Base-by-base conservation (phyloP, 2,797 vertebrate species). In the Pterois miles region DNA sequence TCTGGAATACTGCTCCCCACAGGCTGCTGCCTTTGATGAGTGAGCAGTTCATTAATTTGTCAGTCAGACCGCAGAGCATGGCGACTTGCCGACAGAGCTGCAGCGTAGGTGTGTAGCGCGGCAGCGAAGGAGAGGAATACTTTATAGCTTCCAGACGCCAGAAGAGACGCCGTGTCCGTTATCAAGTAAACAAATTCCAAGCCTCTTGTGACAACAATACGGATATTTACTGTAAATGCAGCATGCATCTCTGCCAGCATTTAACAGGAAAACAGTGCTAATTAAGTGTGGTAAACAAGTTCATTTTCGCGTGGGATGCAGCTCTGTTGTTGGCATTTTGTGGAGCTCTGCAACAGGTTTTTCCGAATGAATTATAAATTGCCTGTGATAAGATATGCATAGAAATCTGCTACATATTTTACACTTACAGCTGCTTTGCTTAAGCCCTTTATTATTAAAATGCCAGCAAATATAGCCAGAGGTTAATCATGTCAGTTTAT, bases 41-140 rank as follows among this genome's bases (percentile, higher is more conserved):
- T 13, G 78, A 76, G 80, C 72, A 54, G 75, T 87, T 68, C 52
- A 76, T 86, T 89, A 87, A 88, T 84, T 71, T 88, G 62, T 36
- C 77, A 18, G 65, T 74, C 52, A 40, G 53, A 40, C 81, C 25
- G 56, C 48, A 29, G 60, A 75, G 40, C 23, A 38, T 52, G 70
- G 58, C 29, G 2, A 36, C 29, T 31, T 29, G 73, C 72, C 48
- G 23, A 54, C 58, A 23, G 60, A 75, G 74, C 66, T 34, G 70
- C 56, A 31, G 76, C 54, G 8, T 57, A 46, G 72, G 77, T 74
- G 76, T 46, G 79, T 22, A 22, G 9, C 23, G 0, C 14, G 22
- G 29, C 29, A 29, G 29, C 27, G 14, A 34, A 34, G 14, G 25
- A 65, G 50, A 63, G 27, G 63, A 48, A n/a, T 54, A 31, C 33